A percentile compares a stretch with the other conserved stretches of the same genome.
Evolutionary conservation across 2,113 vertebrate genomes (phyloP).

Genomic region (Mustelus asterias): DNA sequence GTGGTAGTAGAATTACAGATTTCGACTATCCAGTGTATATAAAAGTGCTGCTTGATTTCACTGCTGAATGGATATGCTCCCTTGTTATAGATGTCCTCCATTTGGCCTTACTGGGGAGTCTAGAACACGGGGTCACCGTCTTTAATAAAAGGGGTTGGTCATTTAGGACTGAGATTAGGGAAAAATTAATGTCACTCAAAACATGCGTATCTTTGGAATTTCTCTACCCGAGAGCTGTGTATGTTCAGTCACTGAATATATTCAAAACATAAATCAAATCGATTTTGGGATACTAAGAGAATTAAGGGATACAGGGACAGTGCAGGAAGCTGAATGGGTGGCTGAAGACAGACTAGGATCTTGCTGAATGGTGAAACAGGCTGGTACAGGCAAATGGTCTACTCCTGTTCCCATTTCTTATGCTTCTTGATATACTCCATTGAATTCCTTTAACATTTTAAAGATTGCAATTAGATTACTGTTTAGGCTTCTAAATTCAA

Average conservation of each 20-base stretch:
- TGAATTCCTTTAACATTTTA: background rate
- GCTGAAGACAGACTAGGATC: background rate
- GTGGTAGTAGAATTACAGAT: background rate
- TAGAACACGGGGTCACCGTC: background rate
- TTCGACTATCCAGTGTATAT: background rate
- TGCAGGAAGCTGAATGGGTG: background rate
- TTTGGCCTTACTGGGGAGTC: background rate
- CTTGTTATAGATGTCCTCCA: background rate
- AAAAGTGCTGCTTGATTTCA: background rate
- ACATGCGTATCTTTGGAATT: background rate
- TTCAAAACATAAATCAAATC: background rate
- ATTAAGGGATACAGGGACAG: background rate
- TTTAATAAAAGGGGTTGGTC: background rate
- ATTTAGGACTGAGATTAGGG: background rate
- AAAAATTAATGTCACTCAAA: background rate
- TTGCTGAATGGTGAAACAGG: background rate
- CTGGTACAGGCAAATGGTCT: background rate
- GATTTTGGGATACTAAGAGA: background rate
- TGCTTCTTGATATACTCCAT: background rate
- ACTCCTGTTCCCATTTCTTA: background rate
- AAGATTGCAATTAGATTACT: background rate
- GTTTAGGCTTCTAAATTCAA: background rate
- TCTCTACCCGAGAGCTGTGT: background rate
- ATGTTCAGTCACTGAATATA: background rate
- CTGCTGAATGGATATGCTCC: background rate